phyloP scores from a whole-genome alignment of 2,113 vertebrate genomes.

The Balaeniceps rex region DNA sequence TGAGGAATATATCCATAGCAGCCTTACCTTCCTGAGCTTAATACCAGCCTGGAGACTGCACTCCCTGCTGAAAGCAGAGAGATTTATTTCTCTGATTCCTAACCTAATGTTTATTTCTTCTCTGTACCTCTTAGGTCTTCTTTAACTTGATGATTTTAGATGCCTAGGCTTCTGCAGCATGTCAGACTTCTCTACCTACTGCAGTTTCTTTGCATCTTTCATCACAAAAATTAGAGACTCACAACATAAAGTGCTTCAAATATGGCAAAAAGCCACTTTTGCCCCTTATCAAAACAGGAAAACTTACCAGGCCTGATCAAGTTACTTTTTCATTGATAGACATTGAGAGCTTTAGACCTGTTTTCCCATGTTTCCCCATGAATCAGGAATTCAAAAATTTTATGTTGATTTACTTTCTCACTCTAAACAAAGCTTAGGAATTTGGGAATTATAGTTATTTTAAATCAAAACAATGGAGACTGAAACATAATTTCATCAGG shows the following conservation, averaged over 20 bases:
- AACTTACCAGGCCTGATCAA: not conserved
- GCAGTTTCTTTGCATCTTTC: not conserved
- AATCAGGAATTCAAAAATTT: not conserved
- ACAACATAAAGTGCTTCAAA: not conserved
- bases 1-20: constrained; percentile 45
- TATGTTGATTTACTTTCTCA: not conserved
- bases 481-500: not conserved
- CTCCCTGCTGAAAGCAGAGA: constrained; percentile 60
- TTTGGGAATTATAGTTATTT: not conserved
- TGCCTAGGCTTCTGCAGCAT: not conserved
- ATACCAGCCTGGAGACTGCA: constrained; percentile 55
- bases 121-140: constrained; percentile 10
- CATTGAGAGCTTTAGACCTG: not conserved
- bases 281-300: not conserved
- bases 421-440: not conserved
- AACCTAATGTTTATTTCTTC: constrained; percentile 38
- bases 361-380: not conserved
- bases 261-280: not conserved
- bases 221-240: not conserved
- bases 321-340: not conserved
- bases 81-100: constrained; percentile 45
- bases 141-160: constrained; percentile 27
- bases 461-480: not conserved
- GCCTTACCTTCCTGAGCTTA: constrained; percentile 58
- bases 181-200: not conserved